phyloP scores from a whole-genome alignment of 2,113 vertebrate genomes.

The Bettongia penicillata region DNA sequence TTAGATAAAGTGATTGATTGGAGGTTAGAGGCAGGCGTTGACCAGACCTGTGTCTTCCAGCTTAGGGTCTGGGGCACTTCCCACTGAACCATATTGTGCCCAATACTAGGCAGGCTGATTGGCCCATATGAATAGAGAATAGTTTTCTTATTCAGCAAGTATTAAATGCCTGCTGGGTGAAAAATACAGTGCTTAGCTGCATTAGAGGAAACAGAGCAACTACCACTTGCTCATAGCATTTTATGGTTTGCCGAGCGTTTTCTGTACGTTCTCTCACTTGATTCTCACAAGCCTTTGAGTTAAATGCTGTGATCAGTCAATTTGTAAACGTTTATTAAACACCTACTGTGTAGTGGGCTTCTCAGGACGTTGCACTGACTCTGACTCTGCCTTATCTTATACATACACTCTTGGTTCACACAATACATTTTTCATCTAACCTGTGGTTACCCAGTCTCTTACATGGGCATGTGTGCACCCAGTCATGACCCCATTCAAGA shows the following conservation, averaged over 20 bases:
- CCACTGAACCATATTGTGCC: background rate
- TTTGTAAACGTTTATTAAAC: background rate
- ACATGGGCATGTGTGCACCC: background rate
- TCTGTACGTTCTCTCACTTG: background rate
- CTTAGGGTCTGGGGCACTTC: background rate
- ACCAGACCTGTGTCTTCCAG: background rate
- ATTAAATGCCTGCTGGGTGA: background rate
- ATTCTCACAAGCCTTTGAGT: background rate
- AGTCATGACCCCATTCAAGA: background rate
- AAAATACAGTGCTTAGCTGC: background rate
- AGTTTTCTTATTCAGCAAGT: background rate
- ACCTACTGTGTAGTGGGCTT: background rate
- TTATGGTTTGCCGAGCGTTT: background rate
- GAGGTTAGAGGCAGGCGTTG: background rate
- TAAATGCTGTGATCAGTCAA: background rate
- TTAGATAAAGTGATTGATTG: too few species aligned
- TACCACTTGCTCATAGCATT: background rate
- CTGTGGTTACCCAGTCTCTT: background rate
- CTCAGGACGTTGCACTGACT: background rate
- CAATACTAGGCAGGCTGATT: background rate
- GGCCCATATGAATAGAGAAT: background rate
- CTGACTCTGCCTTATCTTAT: background rate
- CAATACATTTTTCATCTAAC: background rate
- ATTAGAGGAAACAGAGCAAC: background rate
- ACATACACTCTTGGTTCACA: background rate